Evolutionary conservation across 2,113 vertebrate species (phyloP), one percentile per base, ranked within the genome.

Genomic region (Bujurquina vittata): DNA sequence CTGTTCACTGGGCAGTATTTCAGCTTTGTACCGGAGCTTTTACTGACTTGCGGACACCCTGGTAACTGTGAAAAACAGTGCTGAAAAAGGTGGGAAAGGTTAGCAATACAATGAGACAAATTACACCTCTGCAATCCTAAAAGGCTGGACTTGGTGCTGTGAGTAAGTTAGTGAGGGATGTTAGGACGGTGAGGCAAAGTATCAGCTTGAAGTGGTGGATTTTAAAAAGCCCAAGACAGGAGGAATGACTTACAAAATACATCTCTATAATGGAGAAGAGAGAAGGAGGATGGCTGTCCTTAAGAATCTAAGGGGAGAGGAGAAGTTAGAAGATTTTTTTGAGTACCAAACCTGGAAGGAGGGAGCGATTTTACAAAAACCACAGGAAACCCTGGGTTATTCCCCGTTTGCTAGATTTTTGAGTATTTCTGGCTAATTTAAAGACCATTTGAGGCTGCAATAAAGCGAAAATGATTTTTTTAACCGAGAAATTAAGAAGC

Each of bases 231-330:
- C 62, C 77, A 74, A 80, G 85, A n/a, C 80, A 58, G 87, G 54
- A 85, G 63, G 63, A 73, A 88, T 65, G 87, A 95, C 94, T 95
- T 94, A 94, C 94, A 93, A 94, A 88, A 89, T 77, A 92, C 84
- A 89, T 78, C 77, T 88, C 75, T 91, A 91, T 61, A 87, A 94
- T 40, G 77, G 89, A 94, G 89, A 90, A 78, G 87, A 81, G 1
- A 75, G 80, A 85, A 80, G 77, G 74, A 91, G 63, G 85, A 80
- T 20, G 77, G 43, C 33, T 63, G 88, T 91, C 92, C 91, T 95
- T 95, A 95, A 84, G 92, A 94, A 91, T 95, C 94, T 95, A 93
- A 81, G 82, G 65, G 90, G 72, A 93, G 22, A 91, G 55, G 72
- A 85, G 75, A 82, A 26, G 55, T 95, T 85, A 93, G 81, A 89